Conservation (phyloP, 2,888 invertebrate species). For the Cantharis flavilabris region DNA sequence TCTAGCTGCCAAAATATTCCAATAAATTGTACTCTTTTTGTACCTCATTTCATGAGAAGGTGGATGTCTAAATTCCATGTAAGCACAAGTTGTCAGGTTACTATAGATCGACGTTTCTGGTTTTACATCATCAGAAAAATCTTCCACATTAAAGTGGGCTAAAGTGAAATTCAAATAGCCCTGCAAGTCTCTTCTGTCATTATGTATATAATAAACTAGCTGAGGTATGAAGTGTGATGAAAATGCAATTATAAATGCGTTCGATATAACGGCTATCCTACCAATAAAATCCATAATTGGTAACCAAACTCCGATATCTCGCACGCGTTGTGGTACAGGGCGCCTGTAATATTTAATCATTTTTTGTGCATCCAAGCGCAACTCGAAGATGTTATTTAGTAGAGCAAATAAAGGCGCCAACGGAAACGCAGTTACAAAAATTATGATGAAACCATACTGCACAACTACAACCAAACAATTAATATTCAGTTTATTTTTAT, state of each 20-base stretch:
- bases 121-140: conserved; percentile 59
- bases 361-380: conserved; percentile 82
- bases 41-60: conserved; percentile 59
- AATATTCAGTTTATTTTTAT: background rate
- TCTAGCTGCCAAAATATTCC: conserved; percentile 74
- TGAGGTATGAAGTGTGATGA: conserved; percentile 83
- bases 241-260: conserved; percentile 79
- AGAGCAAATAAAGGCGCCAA: conserved; percentile 82
- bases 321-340: conserved; percentile 74
- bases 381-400: conserved; percentile 81
- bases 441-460: conserved; percentile 84
- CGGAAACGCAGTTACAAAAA: conserved; percentile 86
- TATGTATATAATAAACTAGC: conserved; percentile 67
- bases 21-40: conserved; percentile 69
- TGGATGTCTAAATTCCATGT: conserved; percentile 71
- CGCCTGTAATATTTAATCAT: conserved; percentile 74
- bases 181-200: conserved; percentile 53
- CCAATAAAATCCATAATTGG: conserved; percentile 75
- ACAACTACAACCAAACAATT: conserved; percentile 61
- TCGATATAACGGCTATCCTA: conserved; percentile 75
- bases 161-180: conserved; percentile 74
- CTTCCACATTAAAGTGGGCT: conserved; percentile 66
- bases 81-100: conserved; percentile 60
- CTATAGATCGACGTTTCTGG: conserved; percentile 44
- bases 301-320: conserved; percentile 81